Evolutionary conservation across 2,888 invertebrate genomes (phyloP), one percentile per base, ranked within the genome.

Genomic region (Dilophus febrilis): DNA sequence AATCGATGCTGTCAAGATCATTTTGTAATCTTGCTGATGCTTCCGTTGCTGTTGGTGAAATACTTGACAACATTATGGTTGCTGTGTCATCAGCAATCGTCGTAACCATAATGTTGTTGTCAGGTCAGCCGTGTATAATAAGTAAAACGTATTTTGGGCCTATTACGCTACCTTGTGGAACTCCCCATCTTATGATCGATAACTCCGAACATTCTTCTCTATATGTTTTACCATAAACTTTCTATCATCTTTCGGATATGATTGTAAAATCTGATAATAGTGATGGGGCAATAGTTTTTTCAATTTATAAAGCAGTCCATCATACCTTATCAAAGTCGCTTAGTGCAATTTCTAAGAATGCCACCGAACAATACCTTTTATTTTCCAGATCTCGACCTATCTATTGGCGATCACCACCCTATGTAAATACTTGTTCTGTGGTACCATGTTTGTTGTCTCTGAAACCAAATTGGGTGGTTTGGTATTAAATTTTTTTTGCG

Each of bases 21-120:
- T 6, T 31, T 31, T 31, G 8, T n/a, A 31, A 13, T n/a, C n/a
- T 13, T 6, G n/a, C 5, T 31, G n/a, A 31, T 31, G 31, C 31
- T 6, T n/a, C n/a, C n/a, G n/a, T n/a, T n/a, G n/a, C 5, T 11
- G 8, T n/a, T 31, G 13, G 31, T 5, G 5, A 11, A 10, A n/a
- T 13, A n/a, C 13, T 11, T n/a, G 31, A n/a, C 8, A 17, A 6
- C 17, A 35, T 6, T n/a, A n/a, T n/a, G 35, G 11, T 18, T 17
- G 48, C 48, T 8, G 45, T 48, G 35, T 48, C 48, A 32, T 48
- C 46, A 13, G 47, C 48, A 37, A 40, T 49, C 8, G 47, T 47
- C 31, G 45, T 45, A 14, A 44, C 27, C 2, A 41, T 46, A 5
- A 40, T 37, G 7, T 43, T 29, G 13, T 37, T 19, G 45, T 47